phyloP scores from a whole-genome alignment of 2,888 invertebrate genomes.

The Hetaerina titia region DNA sequence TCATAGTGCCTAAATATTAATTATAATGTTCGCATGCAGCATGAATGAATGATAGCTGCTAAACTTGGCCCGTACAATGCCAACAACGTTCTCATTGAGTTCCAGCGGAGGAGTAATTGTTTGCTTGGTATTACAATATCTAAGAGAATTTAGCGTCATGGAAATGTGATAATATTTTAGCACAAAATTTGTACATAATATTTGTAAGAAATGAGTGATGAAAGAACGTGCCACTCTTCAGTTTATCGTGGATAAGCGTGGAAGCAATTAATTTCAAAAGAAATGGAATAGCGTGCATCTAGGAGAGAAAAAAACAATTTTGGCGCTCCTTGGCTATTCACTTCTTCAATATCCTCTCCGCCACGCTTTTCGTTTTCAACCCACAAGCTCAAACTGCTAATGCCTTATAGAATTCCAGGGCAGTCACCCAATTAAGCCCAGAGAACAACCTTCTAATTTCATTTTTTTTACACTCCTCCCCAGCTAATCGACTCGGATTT shows the following conservation, averaged over 20 bases:
- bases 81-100: neutral
- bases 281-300: neutral
- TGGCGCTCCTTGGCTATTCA: neutral
- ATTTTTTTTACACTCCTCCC: neutral
- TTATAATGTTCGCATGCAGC: too few species aligned
- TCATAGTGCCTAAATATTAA: neutral
- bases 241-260: neutral
- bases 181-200: neutral
- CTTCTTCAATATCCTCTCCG: neutral
- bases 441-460: neutral
- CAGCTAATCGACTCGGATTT: conserved; percentile 1
- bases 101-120: neutral
- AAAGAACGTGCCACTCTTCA: neutral
- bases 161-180: neutral
- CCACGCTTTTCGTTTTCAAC: neutral
- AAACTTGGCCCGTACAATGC: neutral
- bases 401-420: conserved; percentile 12
- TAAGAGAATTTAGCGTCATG: neutral
- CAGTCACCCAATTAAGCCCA: neutral
- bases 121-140: neutral
- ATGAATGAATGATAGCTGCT: too few species aligned
- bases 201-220: neutral
- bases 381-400: neutral
- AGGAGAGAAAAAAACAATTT: neutral
- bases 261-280: neutral